Base-by-base conservation (phyloP, 92 coral and sea anemone genomes). In the Parazoanthus darwini region DNA sequence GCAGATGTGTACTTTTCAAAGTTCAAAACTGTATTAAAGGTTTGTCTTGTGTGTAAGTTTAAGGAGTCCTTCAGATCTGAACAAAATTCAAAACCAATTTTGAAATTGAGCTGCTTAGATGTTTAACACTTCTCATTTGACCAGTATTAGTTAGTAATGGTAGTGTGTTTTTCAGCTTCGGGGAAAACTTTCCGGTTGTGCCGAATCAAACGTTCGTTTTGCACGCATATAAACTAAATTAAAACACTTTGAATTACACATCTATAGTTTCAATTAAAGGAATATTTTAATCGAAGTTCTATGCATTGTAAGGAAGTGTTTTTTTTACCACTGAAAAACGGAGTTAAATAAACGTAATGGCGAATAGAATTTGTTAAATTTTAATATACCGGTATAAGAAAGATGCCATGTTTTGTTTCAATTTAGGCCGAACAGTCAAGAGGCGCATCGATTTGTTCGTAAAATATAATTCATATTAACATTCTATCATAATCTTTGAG, bases 111-210 rank as follows among this genome's bases (percentile, higher is more conserved):
- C 48, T 29, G 38, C 9, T 22, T 20, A 5, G 29, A 65, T 66
- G 38, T 5, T 66, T 13, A 79, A 79, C 63, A 79, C 39, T 29
- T 79, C 63, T 79, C 20, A 20, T n/a, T 65, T 65, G 76, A 43
- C 54, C 33, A 67, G 25, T 33, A 36, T 5, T 81, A 14, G 33
- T 65, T 1, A 14, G 18, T 33, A n/a, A 78, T 43, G 33, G 33
- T 29, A 29, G 11, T 51, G 20, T 42, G 87, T 71, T 70, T 74
- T 71, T 71, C 67, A 70, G 38, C 42, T 16, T 39, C 29, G 72
- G 85, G 48, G 66, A 84, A 71, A 48, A 71, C 42, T 71, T 84
- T 83, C 78, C 87, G 78, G 68, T 72, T 68, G 36, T 71, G 25
- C 38, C 29, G 44, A 72, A 84, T 70, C 75, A 84, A 76, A 39